Conservation (phyloP, 2,888 invertebrate genomes). For the Pyrrhia umbra region DNA sequence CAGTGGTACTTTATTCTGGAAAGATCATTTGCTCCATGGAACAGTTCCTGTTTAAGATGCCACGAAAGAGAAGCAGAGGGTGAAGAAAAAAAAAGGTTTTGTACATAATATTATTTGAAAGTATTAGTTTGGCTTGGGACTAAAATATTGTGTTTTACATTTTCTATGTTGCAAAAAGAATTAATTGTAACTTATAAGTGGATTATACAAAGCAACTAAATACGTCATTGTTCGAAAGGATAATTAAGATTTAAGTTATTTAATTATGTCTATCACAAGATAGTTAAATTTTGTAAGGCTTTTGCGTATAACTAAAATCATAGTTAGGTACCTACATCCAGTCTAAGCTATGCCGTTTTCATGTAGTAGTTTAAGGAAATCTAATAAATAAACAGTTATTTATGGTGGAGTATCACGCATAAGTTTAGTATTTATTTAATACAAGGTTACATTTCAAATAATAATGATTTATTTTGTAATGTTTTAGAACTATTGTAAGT, state of each 20-base stretch:
- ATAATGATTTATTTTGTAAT: neutral
- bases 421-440: slow-evolving; percentile 25
- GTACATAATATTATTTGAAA: too few relatives aligned
- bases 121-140: too few relatives aligned
- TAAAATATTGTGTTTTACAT: too few relatives aligned
- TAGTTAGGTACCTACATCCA: slow-evolving; percentile 15
- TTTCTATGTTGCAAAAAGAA: too few relatives aligned
- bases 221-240: neutral
- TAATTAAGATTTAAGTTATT: neutral
- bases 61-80: too few relatives aligned
- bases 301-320: neutral
- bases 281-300: neutral
- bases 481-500: slow-evolving; percentile 24
- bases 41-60: too few relatives aligned
- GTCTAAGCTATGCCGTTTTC: slow-evolving; percentile 13
- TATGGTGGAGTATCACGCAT: slow-evolving; percentile 37
- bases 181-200: too few relatives aligned
- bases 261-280: neutral
- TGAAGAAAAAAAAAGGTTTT: too few relatives aligned
- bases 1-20: too few relatives aligned
- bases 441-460: slow-evolving; percentile 25
- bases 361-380: slow-evolving; percentile 25
- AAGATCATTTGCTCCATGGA: too few relatives aligned
- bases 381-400: slow-evolving; percentile 39
- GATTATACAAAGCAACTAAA: too few relatives aligned